Conservation (phyloP, 2,113 vertebrate genomes). For the Ia io region DNA sequence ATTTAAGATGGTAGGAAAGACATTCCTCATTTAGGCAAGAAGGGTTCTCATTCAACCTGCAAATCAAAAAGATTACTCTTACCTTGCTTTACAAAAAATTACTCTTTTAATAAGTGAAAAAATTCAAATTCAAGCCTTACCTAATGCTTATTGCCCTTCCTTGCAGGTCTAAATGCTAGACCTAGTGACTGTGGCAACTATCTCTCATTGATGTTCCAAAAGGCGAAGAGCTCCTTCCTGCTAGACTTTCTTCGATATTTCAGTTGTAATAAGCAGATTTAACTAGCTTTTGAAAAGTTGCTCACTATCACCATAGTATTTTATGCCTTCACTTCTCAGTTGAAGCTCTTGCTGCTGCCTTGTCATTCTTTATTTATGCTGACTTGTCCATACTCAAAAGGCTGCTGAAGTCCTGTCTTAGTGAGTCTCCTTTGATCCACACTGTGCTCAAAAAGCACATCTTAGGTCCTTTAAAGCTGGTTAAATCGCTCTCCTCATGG, state of each 20-base stretch:
- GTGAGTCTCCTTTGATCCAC: slow-evolving; percentile 92
- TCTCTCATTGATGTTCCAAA: slow-evolving; percentile 93
- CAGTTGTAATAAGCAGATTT: slow-evolving; percentile 89
- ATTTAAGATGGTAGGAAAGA: slow-evolving; percentile 93
- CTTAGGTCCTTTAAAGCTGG: slow-evolving; percentile 88
- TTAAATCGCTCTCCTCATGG: slow-evolving; percentile 83
- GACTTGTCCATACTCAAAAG: slow-evolving; percentile 96
- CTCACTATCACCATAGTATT: slow-evolving; percentile 94
- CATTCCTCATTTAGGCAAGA: slow-evolving; percentile 90
- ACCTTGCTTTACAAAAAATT: slow-evolving; percentile 87
- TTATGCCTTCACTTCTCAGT: slow-evolving; percentile 93
- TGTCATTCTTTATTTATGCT: slow-evolving; percentile 94
- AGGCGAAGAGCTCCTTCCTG: slow-evolving; percentile 93
- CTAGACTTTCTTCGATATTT: slow-evolving; percentile 97
- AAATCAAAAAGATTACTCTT: slow-evolving; percentile 99
- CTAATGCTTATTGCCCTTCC: slow-evolving; percentile 95
- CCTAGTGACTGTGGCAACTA: slow-evolving; percentile 91
- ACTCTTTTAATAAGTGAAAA: slow-evolving; percentile 89
- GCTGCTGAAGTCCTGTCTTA: slow-evolving; percentile 96
- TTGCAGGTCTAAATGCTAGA: slow-evolving; percentile 94
- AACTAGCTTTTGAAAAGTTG: slow-evolving; percentile 93
- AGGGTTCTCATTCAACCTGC: slow-evolving; percentile 95
- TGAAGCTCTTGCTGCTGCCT: slow-evolving; percentile 94
- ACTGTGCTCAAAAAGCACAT: slow-evolving; percentile 89
- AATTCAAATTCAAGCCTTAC: slow-evolving; percentile 91